Evolutionary conservation across 2,888 invertebrate genomes (phyloP).

Genomic region (Camptogramma bilineatum): DNA sequence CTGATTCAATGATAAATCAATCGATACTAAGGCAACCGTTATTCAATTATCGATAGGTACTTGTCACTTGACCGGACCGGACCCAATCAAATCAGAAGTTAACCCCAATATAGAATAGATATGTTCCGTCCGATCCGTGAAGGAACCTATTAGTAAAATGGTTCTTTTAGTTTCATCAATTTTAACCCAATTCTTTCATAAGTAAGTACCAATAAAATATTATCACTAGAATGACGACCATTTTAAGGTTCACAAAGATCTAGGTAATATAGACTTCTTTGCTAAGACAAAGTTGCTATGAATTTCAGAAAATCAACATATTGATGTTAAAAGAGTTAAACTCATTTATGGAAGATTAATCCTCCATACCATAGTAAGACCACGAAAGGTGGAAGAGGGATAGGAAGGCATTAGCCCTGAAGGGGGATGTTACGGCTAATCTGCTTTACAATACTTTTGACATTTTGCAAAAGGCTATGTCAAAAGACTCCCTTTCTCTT

Average conservation of each 20-base stretch:
- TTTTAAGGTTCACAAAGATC: no score
- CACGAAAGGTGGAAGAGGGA: no score
- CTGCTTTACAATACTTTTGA: background rate
- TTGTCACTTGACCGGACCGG: constrained; percentile 75
- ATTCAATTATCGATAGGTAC: constrained; percentile 70
- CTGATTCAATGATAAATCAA: constrained; percentile 61
- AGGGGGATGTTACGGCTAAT: no score
- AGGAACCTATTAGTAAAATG: background rate
- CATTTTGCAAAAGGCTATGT: background rate
- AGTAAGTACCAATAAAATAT: no score
- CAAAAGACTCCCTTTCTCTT: background rate
- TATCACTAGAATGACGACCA: no score
- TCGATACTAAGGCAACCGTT: constrained; percentile 65
- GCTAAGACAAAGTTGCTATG: no score
- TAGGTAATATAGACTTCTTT: no score
- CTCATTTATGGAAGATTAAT: no score
- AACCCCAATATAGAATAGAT: constrained; percentile 66
- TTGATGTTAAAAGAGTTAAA: no score
- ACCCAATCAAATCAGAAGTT: constrained; percentile 67
- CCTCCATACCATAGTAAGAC: no score
- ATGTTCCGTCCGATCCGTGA: constrained; percentile 44
- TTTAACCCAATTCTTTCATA: background rate
- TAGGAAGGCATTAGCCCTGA: no score
- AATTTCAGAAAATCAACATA: no score
- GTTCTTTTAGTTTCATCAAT: background rate